phyloP scores from a whole-genome alignment of 2,888 invertebrate species.

The Chrysopilus asiliformis region DNA sequence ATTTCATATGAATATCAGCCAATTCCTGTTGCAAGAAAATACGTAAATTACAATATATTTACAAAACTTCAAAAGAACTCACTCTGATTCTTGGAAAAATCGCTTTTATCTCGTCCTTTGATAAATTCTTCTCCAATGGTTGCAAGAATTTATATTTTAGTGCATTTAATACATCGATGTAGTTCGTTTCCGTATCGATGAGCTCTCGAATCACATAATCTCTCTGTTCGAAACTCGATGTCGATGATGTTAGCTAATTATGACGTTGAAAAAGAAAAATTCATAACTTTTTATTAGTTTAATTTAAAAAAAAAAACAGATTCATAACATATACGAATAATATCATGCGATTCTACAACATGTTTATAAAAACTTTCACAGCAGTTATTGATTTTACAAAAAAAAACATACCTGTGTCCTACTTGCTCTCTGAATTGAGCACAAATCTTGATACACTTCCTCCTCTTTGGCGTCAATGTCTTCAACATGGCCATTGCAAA shows the following conservation, averaged over 20 bases:
- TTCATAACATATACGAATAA: too few species aligned
- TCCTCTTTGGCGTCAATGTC: constrained; percentile 53
- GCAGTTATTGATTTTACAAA: neutral
- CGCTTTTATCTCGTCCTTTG: constrained; percentile 56
- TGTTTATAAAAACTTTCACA: constrained; percentile 3
- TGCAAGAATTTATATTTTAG: constrained; percentile 66
- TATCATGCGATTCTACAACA: too few species aligned
- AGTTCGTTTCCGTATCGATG: constrained; percentile 93
- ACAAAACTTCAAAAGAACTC: neutral
- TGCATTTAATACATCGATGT: constrained; percentile 83
- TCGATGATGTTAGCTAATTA: neutral
- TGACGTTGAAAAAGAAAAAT: neutral
- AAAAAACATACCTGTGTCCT: constrained; percentile 37
- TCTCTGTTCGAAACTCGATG: constrained; percentile 63
- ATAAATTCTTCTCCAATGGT: constrained; percentile 57
- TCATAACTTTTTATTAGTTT: too few species aligned
- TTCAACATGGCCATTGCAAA: constrained; percentile 34
- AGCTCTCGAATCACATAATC: constrained; percentile 89
- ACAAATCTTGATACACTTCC: constrained; percentile 90
- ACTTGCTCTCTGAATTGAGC: constrained; percentile 51
- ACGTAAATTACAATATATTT: neutral
- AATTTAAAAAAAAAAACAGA: constrained; percentile 8
- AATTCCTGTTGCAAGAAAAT: constrained; percentile 48
- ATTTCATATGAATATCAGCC: constrained; percentile 71
- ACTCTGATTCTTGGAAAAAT: constrained; percentile 55